phyloP scores from a whole-genome alignment of 2,113 vertebrate genomes.

The Barbus barbus region DNA sequence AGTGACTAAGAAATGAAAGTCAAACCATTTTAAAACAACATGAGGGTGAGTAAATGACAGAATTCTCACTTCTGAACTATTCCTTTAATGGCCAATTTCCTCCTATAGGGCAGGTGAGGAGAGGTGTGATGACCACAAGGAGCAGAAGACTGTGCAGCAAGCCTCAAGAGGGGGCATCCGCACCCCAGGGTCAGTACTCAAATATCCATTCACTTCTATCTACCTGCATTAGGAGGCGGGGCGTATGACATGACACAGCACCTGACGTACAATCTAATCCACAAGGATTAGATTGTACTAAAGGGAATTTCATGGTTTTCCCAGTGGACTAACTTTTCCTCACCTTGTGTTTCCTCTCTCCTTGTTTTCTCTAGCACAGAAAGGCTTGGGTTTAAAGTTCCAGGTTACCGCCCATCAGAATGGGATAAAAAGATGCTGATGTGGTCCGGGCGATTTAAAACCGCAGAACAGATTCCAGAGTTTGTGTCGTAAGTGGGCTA shows the following conservation, averaged over 20 bases:
- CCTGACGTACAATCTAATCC: too few relatives aligned
- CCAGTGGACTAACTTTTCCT: conserved; percentile 8
- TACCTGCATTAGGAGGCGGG: not conserved
- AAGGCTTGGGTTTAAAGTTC: conserved; percentile 68
- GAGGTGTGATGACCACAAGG: conserved; percentile 45
- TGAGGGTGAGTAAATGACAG: not conserved
- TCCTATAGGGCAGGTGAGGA: conserved; percentile 62
- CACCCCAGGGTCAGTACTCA: conserved; percentile 53
- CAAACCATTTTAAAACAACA: not conserved
- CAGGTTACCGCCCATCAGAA: conserved; percentile 79
- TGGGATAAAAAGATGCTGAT: conserved; percentile 84
- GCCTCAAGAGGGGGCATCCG: conserved; percentile 58
- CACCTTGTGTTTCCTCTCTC: not conserved
- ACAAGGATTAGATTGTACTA: conserved; percentile 19
- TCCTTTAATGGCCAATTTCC: not conserved
- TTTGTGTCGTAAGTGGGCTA: conserved; percentile 84
- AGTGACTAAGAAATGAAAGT: not conserved
- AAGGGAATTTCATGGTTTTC: conserved; percentile 4
- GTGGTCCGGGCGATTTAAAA: conserved; percentile 90
- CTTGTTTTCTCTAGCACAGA: conserved; percentile 47
- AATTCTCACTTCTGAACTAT: not conserved
- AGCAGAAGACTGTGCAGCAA: conserved; percentile 71
- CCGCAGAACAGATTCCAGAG: conserved; percentile 87
- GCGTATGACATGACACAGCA: too few relatives aligned
- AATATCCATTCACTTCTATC: not conserved